Evolutionary conservation across 2,888 invertebrate genomes (phyloP).

Genomic region (Ophion ventricosus): DNA sequence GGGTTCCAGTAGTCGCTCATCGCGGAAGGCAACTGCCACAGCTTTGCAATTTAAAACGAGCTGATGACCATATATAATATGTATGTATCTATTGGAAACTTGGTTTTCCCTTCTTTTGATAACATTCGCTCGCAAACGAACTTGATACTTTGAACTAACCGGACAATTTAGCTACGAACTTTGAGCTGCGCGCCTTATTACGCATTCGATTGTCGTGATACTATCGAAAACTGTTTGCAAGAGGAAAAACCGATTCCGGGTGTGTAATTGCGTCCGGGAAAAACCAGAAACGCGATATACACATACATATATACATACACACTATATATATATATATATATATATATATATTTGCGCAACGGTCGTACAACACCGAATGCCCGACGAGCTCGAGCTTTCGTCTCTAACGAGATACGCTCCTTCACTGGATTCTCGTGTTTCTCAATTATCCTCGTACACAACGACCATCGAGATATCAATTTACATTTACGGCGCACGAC

Average conservation of each 20-base stretch:
- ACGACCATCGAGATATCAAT: slow-evolving; percentile 23
- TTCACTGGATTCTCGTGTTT: slow-evolving; percentile 48
- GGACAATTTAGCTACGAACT: not conserved
- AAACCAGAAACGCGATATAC: slow-evolving; percentile 39
- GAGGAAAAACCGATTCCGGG: not conserved
- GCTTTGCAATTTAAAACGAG: too few relatives aligned
- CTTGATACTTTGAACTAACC: not conserved
- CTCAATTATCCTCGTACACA: slow-evolving; percentile 51
- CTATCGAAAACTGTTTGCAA: not conserved
- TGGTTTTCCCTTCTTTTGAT: too few relatives aligned
- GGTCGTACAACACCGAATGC: slow-evolving; percentile 38
- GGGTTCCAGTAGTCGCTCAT: not conserved
- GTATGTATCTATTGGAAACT: too few relatives aligned
- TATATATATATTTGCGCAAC: not conserved
- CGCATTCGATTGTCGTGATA: not conserved
- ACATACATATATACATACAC: not conserved
- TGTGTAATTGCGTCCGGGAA: not conserved
- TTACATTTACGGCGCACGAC: slow-evolving; percentile 27
- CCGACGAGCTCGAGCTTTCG: slow-evolving; percentile 39
- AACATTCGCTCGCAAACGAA: too few relatives aligned
- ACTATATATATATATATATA: slow-evolving; percentile 11
- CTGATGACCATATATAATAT: too few relatives aligned
- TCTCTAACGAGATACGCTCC: slow-evolving; percentile 54
- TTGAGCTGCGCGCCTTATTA: too few relatives aligned
- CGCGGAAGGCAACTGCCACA: too few relatives aligned